Base-by-base conservation (phyloP, 2,888 invertebrate species). In the Beris morrisii region DNA sequence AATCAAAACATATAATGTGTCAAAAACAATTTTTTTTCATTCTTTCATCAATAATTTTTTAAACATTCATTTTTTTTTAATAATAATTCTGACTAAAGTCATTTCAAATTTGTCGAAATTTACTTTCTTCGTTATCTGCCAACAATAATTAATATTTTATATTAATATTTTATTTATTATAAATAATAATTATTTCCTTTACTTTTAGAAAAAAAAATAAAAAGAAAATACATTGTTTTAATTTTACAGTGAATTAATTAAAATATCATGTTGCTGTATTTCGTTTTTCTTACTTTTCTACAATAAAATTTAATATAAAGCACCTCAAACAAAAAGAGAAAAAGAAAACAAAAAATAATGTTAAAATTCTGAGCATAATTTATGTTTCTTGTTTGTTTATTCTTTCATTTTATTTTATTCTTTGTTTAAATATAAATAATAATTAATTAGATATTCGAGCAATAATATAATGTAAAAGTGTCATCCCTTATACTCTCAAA, bases 91-190 rank as follows among this genome's bases (percentile, higher is more conserved):
- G n/a, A 48, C n/a, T 15, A 48, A 48, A 48, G 15, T 48, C 58
- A 58, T 45, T 46, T 58, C 48, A 38, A 45, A n/a, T 46, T 58
- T 13, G 38, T 32, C 32, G 31, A 56, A 56, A 56, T 56, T 22
- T 56, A 56, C 43, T 43, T 15, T 13, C 13, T 56, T 11, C 38
- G 11, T 54, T 11, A 9, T 31, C 30, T 13, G 15, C 22, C 15
- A 46, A 46, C 58, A 59, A 43, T 43, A 64, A 64, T n/a, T 54
- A 64, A 45, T 28, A 63, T 63, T 28, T 63, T 30, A 53, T 64
- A 64, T 53, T 64, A 64, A 64, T 64, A 32, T 31, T 12, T 12
- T 13, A 50, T 54, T 53, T 52, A 30, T 61, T 64, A 45, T 13
- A 64, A 54, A 53, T 53, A 54, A 54, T 64, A 45, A 44, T 45